A percentile compares a stretch with the other conserved stretches of the same genome.
Evolutionary conservation across 2,113 vertebrate species (phyloP).

Genomic region (Rana temporaria): DNA sequence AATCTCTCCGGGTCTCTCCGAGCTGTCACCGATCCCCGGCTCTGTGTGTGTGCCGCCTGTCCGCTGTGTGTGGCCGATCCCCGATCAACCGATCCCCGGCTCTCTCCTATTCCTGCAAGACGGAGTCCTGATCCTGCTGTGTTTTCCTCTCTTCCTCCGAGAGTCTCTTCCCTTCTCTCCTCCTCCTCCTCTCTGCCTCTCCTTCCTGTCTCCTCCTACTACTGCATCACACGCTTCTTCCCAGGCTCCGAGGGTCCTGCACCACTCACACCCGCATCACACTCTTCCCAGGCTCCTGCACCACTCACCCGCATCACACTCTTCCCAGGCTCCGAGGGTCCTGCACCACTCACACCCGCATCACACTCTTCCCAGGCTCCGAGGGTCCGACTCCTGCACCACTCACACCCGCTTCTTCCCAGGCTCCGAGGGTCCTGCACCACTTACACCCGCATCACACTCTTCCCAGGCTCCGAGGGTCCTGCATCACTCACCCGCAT

Average conservation of each 20-base stretch:
- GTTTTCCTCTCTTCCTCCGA: conserved; percentile 55
- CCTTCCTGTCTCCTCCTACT: conserved; percentile 49
- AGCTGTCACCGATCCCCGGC: background rate
- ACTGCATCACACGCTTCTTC: no score
- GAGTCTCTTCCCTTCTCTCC: conserved; percentile 45
- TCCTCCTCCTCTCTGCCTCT: conserved; percentile 26
- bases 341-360: conserved; percentile 7
- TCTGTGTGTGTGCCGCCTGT: no score
- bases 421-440: no score
- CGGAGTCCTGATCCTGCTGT: conserved; percentile 53
- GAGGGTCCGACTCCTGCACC: conserved; percentile 26
- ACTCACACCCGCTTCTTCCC: background rate
- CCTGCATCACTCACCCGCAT: no score
- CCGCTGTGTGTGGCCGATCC: background rate
- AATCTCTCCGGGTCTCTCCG: background rate
- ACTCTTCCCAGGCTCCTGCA: no score
- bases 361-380: background rate
- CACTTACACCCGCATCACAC: no score
- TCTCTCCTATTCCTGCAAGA: conserved; percentile 39
- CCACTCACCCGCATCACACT: no score
- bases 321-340: no score
- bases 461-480: no score
- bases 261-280: conserved; percentile 6
- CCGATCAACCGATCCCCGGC: background rate
- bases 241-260: no score